These are phyloP conservation scores for Ptychoptera albimana DNA, from an alignment of 2,888 invertebrate genomes.

Conservation along the genomic window DNA sequence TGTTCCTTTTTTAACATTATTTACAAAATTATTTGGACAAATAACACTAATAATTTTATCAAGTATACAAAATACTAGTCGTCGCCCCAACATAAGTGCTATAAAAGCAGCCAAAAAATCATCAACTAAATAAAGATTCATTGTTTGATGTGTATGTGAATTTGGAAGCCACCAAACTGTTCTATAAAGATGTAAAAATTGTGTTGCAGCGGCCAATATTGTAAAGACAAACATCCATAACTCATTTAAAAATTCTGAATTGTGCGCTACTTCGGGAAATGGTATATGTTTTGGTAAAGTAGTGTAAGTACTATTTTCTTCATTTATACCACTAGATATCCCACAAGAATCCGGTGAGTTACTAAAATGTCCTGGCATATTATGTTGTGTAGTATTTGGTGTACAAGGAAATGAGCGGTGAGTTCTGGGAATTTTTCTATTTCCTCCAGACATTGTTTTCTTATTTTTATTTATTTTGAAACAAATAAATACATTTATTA, in stretches of 20 bases:
- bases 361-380: too few species aligned
- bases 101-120: slow-evolving; percentile 74
- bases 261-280: slow-evolving; percentile 59
- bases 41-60: slow-evolving; percentile 34
- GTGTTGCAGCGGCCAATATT: slow-evolving; percentile 61
- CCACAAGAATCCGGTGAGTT: too few species aligned
- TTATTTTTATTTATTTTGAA: too few species aligned
- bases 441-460: too few species aligned
- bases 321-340: too few species aligned
- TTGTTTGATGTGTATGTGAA: slow-evolving; percentile 71
- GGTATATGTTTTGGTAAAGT: slow-evolving; percentile 64
- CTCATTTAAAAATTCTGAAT: slow-evolving; percentile 75
- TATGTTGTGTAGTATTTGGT: too few species aligned
- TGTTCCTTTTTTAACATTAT: slow-evolving; percentile 17
- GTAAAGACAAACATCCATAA: slow-evolving; percentile 68
- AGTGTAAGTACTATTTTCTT: background rate
- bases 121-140: slow-evolving; percentile 92
- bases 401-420: too few species aligned
- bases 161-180: slow-evolving; percentile 97
- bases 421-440: too few species aligned
- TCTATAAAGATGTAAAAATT: slow-evolving; percentile 87
- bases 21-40: slow-evolving; percentile 30
- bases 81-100: slow-evolving; percentile 58
- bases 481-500: too few species aligned
- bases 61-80: slow-evolving; percentile 53